Evolutionary conservation across 2,888 invertebrate genomes (phyloP).

Genomic region (Drosophila pseudotalamancana): DNA sequence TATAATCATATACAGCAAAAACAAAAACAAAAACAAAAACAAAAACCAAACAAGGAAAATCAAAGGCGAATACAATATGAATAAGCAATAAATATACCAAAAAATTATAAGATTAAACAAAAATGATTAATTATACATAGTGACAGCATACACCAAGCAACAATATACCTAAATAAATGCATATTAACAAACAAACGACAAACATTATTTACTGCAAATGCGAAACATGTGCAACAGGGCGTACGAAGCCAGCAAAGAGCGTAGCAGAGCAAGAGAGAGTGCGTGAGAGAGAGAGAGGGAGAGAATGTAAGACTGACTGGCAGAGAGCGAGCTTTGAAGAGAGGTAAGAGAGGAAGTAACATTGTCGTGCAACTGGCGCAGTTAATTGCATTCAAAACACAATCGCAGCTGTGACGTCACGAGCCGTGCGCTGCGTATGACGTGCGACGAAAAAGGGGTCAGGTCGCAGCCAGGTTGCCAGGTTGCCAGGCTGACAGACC

Average conservation of each 20-base stretch:
- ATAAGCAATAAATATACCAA: slow-evolving; percentile 63
- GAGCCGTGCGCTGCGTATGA: slow-evolving; percentile 41
- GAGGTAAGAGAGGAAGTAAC: slow-evolving; percentile 20
- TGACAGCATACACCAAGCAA: slow-evolving; percentile 65
- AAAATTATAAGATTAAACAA: slow-evolving; percentile 15
- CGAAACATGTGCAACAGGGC: slow-evolving; percentile 68
- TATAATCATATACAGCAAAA: slow-evolving; percentile 38
- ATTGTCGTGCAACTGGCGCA: slow-evolving; percentile 30
- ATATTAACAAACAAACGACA: slow-evolving; percentile 43
- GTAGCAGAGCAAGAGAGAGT: slow-evolving; percentile 31
- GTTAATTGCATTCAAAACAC: slow-evolving; percentile 60
- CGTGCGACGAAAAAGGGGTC: slow-evolving; percentile 53
- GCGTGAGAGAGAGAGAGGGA: slow-evolving; percentile 33
- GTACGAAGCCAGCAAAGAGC: slow-evolving; percentile 25
- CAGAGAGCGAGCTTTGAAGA: slow-evolving; percentile 43
- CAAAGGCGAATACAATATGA: slow-evolving; percentile 27
- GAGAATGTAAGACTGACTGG: background rate
- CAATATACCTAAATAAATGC: slow-evolving; percentile 58
- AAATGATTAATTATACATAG: slow-evolving; percentile 56
- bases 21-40: slow-evolving; percentile 20
- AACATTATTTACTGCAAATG: slow-evolving; percentile 31
- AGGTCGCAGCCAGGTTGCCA: slow-evolving; percentile 36
- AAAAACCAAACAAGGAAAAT: slow-evolving; percentile 18
- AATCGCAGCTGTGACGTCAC: slow-evolving; percentile 66
- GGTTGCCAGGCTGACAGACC: slow-evolving; percentile 3